Conservation (phyloP, 2,113 vertebrate genomes). For the Thryonomys swinderianus region DNA sequence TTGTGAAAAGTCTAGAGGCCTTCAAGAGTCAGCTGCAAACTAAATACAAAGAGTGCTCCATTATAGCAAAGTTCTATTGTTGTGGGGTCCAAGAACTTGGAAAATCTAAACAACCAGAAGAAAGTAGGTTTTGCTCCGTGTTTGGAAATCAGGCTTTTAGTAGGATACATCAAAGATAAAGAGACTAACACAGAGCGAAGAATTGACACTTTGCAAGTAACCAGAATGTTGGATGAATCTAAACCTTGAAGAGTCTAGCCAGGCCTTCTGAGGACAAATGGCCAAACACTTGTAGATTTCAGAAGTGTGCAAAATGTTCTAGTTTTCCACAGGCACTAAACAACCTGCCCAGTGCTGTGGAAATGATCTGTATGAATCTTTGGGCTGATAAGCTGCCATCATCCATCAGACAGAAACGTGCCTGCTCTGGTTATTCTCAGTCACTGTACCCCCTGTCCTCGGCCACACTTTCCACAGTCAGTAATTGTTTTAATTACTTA, state of each 20-base stretch:
- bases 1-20: conserved; percentile 8
- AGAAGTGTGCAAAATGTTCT: background rate
- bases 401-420: background rate
- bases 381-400: background rate
- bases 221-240: background rate
- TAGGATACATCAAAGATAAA: background rate
- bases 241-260: background rate
- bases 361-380: background rate
- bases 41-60: background rate
- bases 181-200: background rate
- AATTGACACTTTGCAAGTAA: background rate
- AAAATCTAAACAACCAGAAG: background rate
- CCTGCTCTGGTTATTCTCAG: background rate
- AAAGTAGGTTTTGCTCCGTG: background rate
- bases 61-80: background rate
- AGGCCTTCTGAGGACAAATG: background rate
- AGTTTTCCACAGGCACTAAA: background rate
- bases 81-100: background rate
- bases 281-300: background rate
- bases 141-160: background rate
- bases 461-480: background rate
- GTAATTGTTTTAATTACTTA: background rate
- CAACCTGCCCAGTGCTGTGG: background rate
- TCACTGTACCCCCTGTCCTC: background rate
- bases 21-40: conserved; percentile 27